phyloP scores from a whole-genome alignment of 1,140 invertebrate species.

The Drosophila nasuta region DNA sequence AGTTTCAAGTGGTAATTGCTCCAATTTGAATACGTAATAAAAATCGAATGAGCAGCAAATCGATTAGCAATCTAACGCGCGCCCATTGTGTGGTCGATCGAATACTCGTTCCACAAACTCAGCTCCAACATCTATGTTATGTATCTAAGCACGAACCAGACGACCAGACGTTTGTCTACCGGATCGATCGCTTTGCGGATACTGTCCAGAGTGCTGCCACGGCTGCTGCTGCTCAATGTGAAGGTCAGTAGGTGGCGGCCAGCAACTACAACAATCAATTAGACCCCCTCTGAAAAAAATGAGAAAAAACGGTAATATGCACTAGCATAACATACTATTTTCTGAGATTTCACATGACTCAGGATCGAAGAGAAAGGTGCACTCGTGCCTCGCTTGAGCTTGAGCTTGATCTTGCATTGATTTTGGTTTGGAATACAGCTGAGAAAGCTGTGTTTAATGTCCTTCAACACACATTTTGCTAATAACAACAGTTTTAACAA shows the following conservation, averaged over 20 bases:
- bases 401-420: slow-evolving; percentile 3
- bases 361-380: slow-evolving; percentile 46
- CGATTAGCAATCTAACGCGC: slow-evolving; percentile 82
- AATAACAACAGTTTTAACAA: slow-evolving; percentile 7
- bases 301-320: slow-evolving; percentile 60
- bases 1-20: slow-evolving; percentile 81
- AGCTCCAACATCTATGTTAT: slow-evolving; percentile 10
- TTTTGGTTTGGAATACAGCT: slow-evolving; percentile 19
- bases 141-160: slow-evolving; percentile 59
- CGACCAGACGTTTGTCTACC: slow-evolving; percentile 72
- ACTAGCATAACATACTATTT: slow-evolving; percentile 45
- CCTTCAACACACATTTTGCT: slow-evolving; percentile 10
- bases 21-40: slow-evolving; percentile 83
- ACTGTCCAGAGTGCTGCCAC: slow-evolving; percentile 38
- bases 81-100: slow-evolving; percentile 74
- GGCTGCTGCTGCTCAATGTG: slow-evolving; percentile 66
- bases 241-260: slow-evolving; percentile 82
- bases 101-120: slow-evolving; percentile 1
- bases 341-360: slow-evolving; percentile 43
- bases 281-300: slow-evolving; percentile 56
- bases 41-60: slow-evolving; percentile 81
- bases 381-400: neutral
- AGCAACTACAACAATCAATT: slow-evolving; percentile 77
- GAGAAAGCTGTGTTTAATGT: slow-evolving; percentile 3
- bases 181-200: slow-evolving; percentile 68